Conservation (phyloP, 2,113 vertebrate species). For the Hippocampus guttulatus region DNA sequence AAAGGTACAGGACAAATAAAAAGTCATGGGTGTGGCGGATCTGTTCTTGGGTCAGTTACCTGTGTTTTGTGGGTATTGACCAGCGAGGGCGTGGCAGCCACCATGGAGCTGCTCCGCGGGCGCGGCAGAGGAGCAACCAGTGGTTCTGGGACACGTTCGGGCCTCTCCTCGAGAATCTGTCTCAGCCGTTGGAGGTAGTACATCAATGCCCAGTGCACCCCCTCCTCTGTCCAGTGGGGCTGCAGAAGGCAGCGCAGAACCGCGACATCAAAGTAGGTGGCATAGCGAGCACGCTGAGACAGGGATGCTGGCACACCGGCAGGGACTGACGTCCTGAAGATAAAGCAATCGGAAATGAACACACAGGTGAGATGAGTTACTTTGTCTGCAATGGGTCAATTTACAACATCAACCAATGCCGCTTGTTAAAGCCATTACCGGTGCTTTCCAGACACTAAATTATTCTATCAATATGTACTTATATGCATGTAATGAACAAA, state of each 20-base stretch:
- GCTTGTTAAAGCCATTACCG: not conserved
- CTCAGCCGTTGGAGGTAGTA: slow-evolving; percentile 90
- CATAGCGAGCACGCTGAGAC: slow-evolving; percentile 86
- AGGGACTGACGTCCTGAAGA: slow-evolving; percentile 63
- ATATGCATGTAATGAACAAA: not conserved
- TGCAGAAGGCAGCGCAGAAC: slow-evolving; percentile 95
- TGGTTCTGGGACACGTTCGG: slow-evolving; percentile 81
- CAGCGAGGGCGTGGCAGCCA: slow-evolving; percentile 89
- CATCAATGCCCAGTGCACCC: slow-evolving; percentile 95
- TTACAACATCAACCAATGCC: not conserved
- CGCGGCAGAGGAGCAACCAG: slow-evolving; percentile 80
- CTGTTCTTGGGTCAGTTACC: slow-evolving; percentile 54
- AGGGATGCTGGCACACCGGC: slow-evolving; percentile 71
- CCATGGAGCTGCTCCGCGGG: slow-evolving; percentile 97
- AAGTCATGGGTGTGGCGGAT: not conserved
- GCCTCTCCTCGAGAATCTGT: slow-evolving; percentile 95
- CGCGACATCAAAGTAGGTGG: slow-evolving; percentile 94
- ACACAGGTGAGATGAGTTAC: no score
- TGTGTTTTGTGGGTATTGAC: slow-evolving; percentile 99
- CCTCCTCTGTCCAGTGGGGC: slow-evolving; percentile 95
- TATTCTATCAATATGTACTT: not conserved
- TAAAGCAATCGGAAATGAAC: not conserved
- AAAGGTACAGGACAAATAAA: not conserved
- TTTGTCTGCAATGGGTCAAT: not conserved
- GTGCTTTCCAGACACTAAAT: not conserved